Conservation (phyloP, 2,888 invertebrate genomes). For the Heliconius hortense region DNA sequence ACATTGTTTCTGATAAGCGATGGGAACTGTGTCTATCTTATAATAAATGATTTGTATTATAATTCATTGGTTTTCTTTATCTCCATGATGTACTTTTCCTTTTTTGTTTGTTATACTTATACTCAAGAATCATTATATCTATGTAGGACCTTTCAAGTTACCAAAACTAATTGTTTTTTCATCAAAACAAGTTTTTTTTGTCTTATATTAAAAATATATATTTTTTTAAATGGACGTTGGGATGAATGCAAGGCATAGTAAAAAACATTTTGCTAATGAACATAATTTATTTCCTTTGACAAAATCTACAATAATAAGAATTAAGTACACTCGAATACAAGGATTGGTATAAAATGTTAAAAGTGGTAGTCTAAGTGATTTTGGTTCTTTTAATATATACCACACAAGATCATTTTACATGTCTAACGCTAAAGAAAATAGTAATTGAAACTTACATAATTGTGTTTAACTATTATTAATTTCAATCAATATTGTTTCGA, state of each 20-base stretch:
- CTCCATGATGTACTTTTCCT: neutral
- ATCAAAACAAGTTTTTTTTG: neutral
- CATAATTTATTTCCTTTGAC: constrained; percentile 79
- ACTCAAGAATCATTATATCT: neutral
- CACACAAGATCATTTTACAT: constrained; percentile 61
- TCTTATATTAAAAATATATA: neutral
- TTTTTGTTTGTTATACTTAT: neutral
- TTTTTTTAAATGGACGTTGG: neutral
- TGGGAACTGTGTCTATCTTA: constrained; percentile 88
- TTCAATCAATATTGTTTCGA: constrained; percentile 35
- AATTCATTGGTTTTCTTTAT: constrained; percentile 56
- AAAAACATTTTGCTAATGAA: constrained; percentile 71
- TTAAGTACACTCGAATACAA: constrained; percentile 82
- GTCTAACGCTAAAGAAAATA: constrained; percentile 53
- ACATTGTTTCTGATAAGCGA: constrained; percentile 87
- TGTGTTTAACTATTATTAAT: constrained; percentile 35
- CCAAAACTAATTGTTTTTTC: neutral
- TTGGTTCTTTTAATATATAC: constrained; percentile 75
- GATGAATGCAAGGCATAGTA: constrained; percentile 41
- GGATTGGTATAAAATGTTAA: constrained; percentile 81
- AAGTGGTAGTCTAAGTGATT: constrained; percentile 73
- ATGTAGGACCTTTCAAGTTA: neutral
- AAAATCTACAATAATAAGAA: constrained; percentile 79
- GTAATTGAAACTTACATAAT: constrained; percentile 45
- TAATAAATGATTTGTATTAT: constrained; percentile 88